Evolutionary conservation across 2,888 invertebrate species (phyloP).

Genomic region (Ligdia adustata): DNA sequence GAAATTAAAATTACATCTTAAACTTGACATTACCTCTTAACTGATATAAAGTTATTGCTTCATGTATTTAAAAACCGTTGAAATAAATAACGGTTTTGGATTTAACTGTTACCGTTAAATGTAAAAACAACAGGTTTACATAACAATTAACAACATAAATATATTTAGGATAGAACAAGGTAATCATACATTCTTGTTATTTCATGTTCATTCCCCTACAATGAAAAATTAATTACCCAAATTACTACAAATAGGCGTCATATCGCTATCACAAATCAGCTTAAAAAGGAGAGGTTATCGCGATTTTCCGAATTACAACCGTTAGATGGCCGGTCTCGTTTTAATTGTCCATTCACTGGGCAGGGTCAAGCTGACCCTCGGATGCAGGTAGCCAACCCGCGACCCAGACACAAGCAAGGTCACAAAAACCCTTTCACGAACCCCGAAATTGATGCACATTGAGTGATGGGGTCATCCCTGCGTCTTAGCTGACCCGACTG

Average conservation of each 20-base stretch:
- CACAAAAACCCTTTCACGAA: constrained; percentile 78
- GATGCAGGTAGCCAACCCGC: constrained; percentile 76
- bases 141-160: too few species aligned
- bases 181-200: too few species aligned
- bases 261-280: constrained; percentile 53
- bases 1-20: too few species aligned
- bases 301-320: constrained; percentile 70
- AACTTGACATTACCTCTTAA: too few species aligned
- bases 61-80: too few species aligned
- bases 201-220: constrained; percentile 28
- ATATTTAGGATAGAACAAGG: too few species aligned
- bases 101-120: too few species aligned
- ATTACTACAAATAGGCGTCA: constrained; percentile 54
- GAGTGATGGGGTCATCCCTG: constrained; percentile 80
- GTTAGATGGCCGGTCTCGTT: constrained; percentile 74
- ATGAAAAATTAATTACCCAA: constrained; percentile 38
- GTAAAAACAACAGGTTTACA: too few species aligned
- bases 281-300: constrained; percentile 70
- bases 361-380: constrained; percentile 64
- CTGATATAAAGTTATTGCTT: too few species aligned
- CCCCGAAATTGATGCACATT: constrained; percentile 79
- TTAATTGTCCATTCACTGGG: constrained; percentile 74
- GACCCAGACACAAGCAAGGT: constrained; percentile 68
- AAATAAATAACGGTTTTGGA: too few species aligned
- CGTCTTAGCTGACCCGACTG: constrained; percentile 75